Conservation (phyloP, 2,888 invertebrate genomes). For the Fragum fragum region DNA sequence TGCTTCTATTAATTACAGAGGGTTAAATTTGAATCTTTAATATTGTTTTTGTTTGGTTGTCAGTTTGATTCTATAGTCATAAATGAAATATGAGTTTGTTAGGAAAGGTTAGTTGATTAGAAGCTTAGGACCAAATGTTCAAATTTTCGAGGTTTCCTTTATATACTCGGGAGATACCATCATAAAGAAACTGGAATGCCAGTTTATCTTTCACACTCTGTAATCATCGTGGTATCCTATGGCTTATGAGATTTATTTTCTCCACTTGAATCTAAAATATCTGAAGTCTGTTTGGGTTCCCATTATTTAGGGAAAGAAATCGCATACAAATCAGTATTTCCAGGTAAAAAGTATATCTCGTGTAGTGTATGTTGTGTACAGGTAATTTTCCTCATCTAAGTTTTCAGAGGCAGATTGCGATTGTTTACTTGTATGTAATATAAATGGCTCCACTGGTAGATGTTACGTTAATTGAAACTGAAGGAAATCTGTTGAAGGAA, state of each 20-base stretch:
- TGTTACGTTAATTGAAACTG: slow-evolving; percentile 28
- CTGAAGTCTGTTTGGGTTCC: background rate
- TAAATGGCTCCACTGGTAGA: background rate
- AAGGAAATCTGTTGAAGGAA: slow-evolving; percentile 1
- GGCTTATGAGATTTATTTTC: background rate
- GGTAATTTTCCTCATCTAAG: background rate
- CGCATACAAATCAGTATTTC: background rate
- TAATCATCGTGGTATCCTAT: background rate
- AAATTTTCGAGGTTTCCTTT: no score
- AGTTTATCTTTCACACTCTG: background rate
- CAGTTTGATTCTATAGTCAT: no score
- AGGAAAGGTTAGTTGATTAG: no score
- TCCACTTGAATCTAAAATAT: background rate
- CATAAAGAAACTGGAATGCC: background rate
- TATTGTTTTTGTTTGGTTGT: no score
- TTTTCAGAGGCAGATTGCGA: slow-evolving; percentile 5
- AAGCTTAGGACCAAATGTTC: no score
- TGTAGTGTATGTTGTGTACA: slow-evolving; percentile 11
- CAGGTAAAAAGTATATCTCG: slow-evolving; percentile 16
- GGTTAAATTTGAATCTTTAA: no score
- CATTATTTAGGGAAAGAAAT: background rate
- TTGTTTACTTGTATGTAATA: slow-evolving; percentile 18
- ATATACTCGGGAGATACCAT: no score
- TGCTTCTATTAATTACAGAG: no score
- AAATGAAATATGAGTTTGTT: no score